Percentiles rank a stretch among this genome's conserved stretches.
phyloP scores from a whole-genome alignment of 2,113 vertebrate genomes.

The Hypanus sabinus region DNA sequence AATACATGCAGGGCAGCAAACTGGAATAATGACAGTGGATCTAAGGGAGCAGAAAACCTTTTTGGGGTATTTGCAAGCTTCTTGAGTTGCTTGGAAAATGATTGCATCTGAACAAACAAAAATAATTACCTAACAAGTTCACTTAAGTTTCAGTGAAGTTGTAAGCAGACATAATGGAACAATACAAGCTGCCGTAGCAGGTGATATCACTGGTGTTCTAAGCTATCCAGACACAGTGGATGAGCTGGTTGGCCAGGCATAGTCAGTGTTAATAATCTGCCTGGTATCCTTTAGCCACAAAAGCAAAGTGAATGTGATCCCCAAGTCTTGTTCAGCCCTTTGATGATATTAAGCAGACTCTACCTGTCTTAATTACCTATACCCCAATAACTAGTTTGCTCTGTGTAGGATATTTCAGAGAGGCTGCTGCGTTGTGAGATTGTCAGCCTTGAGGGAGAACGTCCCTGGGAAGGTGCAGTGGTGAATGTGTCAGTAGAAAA shows the following conservation, averaged over 20 bases:
- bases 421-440: neutral
- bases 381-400: neutral
- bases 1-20: neutral
- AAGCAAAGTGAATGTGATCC: neutral
- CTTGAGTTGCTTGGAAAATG: neutral
- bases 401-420: neutral
- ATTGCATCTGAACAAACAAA: neutral
- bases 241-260: neutral
- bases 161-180: neutral
- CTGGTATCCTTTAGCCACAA: neutral
- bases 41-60: neutral
- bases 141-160: neutral
- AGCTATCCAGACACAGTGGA: neutral
- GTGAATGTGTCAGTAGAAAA: neutral
- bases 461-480: neutral
- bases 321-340: neutral
- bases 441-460: neutral
- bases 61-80: neutral
- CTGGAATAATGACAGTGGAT: neutral
- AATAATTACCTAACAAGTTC: neutral
- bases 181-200: too few relatives aligned
- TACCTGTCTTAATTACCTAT: neutral
- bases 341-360: neutral
- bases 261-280: neutral
- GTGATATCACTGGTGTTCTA: neutral